These are phyloP conservation scores for Plutella xylostella DNA, from an alignment of 2,888 invertebrate species.

Conservation along the genomic window DNA sequence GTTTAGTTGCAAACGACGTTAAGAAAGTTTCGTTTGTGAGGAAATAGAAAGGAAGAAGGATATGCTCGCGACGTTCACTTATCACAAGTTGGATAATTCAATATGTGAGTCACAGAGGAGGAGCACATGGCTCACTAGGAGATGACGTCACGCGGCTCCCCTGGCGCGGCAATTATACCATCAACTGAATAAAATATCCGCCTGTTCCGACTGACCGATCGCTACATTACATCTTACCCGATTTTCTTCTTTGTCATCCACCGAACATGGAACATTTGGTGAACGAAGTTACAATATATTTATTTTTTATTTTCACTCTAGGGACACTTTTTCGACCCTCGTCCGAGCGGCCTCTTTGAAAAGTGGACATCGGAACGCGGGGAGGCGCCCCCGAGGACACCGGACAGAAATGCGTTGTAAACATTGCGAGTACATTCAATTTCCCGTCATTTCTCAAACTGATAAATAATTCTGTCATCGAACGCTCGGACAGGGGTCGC, in stretches of 20 bases:
- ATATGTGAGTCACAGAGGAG: constrained; percentile 26
- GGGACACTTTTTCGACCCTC: constrained; percentile 70
- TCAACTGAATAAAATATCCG: constrained; percentile 57
- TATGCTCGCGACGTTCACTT: constrained; percentile 25
- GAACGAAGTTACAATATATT: constrained; percentile 61
- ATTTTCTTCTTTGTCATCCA: constrained; percentile 58
- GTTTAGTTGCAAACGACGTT: too few relatives aligned
- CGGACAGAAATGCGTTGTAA: constrained; percentile 69
- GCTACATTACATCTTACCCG: constrained; percentile 37
- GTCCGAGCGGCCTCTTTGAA: constrained; percentile 70
- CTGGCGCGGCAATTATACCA: constrained; percentile 57
- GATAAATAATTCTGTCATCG: constrained; percentile 72
- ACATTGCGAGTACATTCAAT: constrained; percentile 72
- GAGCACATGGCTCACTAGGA: constrained; percentile 56
- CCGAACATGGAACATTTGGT: constrained; percentile 52
- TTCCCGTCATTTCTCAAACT: constrained; percentile 72
- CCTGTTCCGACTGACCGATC: constrained; percentile 30
- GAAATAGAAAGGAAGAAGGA: too few relatives aligned
- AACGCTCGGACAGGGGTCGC: constrained; percentile 68
- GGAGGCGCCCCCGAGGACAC: constrained; percentile 67
- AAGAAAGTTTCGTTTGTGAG: too few relatives aligned
- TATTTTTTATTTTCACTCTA: constrained; percentile 63
- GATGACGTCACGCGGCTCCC: constrained; percentile 59
- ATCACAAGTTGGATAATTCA: constrained; percentile 38
- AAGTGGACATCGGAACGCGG: constrained; percentile 70